Conservation (phyloP, 2,888 invertebrate genomes). For the Eurytoma adleriae region DNA sequence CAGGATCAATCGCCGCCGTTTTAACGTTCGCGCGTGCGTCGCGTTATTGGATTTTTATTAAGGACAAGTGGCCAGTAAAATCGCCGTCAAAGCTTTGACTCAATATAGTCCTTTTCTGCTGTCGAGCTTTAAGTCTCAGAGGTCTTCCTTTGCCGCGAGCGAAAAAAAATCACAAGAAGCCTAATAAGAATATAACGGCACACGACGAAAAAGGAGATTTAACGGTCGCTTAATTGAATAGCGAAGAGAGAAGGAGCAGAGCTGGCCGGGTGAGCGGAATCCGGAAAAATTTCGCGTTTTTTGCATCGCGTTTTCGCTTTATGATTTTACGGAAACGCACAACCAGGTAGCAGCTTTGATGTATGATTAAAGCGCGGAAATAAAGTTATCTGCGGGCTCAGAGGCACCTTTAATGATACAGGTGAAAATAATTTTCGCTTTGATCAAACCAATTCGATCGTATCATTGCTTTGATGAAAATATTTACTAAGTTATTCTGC, state of each 20-base stretch:
- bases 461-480: background rate
- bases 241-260: background rate
- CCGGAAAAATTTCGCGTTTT: background rate
- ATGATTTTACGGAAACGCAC: background rate
- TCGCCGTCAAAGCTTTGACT: background rate
- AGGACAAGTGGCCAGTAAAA: background rate
- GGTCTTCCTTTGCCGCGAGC: background rate
- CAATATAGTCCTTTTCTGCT: no score
- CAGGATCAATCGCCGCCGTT: background rate
- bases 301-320: background rate
- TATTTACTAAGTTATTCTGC: no score
- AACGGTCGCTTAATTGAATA: conserved; percentile 33
- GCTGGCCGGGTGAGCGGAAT: background rate
- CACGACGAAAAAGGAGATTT: conserved; percentile 7
- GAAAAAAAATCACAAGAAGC: background rate
- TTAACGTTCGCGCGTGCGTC: background rate
- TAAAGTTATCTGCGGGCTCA: background rate
- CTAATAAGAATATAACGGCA: background rate
- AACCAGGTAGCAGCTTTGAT: conserved; percentile 7
- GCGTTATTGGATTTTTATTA: conserved; percentile 34
- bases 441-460: background rate
- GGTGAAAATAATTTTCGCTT: conserved; percentile 1
- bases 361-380: conserved; percentile 2
- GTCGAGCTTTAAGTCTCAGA: no score
- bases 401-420: background rate